Base-by-base conservation (phyloP, 2,113 vertebrate genomes). In the Sinosuthora webbiana region DNA sequence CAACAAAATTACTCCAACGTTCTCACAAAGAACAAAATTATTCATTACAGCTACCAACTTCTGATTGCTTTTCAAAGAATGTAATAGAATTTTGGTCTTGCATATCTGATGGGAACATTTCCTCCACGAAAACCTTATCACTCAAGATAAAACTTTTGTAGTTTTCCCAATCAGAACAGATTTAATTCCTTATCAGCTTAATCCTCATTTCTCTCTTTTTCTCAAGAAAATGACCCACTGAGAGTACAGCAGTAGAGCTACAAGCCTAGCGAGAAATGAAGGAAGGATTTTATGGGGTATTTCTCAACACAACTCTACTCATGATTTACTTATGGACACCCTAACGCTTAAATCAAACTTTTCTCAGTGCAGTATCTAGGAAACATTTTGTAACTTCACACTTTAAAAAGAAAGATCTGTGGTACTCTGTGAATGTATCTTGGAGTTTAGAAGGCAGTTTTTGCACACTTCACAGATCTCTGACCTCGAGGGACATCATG, bases 61-160 rank as follows among this genome's bases (percentile, higher is more conserved):
- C 70, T 92, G 87, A 93, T 50, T 90, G 89, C 83, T 93, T 96
- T 89, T 93, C 92, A 83, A 90, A 86, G 62, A 89, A 74, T 2
- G 14, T 74, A 97, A 96, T 25, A 94, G 84, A 95, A 95, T 95
- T 94, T 70, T 71, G 56, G 77, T 87, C 92, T 84, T 86, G 81
- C 82, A 77, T 95, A 96, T 96, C 95, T 85, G 90, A 95, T 86
- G 47, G 71, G 68, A 86, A 94, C 87, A 62, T 35, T 93, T 88
- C 52, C 65, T 84, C 42, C 65, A 83, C 42, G 5, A 67, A 93
- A 73, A 67, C 39, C 73, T 95, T 89, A 94, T 94, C 73, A 30
- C 25, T 84, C 76, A 74, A 71, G 91, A 90, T 68, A 95, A 90
- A 90, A 90, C 78, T 80, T 93, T 14, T 83, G 83, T 86, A 55